Percentiles rank a stretch among this genome's conserved stretches.
Evolutionary conservation across 2,113 vertebrate genomes (phyloP).

Genomic region (Lanius ludovicianus): DNA sequence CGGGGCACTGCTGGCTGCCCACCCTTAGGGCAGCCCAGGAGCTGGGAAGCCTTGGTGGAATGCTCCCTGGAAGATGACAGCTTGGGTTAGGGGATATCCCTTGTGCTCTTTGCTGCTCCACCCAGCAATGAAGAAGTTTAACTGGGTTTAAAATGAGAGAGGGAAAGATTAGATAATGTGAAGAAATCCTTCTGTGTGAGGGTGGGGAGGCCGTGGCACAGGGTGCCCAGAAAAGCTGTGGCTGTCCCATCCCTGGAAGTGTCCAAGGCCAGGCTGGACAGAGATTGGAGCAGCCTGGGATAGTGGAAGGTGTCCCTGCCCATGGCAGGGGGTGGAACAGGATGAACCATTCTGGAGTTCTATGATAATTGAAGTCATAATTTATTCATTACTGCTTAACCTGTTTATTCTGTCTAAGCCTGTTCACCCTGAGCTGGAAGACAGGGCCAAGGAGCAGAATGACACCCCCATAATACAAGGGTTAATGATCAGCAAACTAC

Average conservation of each 20-base stretch:
- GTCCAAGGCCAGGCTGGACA: neutral
- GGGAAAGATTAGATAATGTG: neutral
- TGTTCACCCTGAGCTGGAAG: neutral
- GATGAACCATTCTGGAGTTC: neutral
- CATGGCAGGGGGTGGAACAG: neutral
- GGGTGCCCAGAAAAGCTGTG: neutral
- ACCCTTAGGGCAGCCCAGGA: neutral
- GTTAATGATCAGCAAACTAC: neutral
- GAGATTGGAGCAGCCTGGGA: neutral
- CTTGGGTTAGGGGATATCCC: neutral
- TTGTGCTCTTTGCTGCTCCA: neutral
- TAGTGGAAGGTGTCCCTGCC: neutral
- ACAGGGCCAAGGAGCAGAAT: neutral
- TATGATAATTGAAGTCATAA: neutral
- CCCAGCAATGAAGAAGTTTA: neutral
- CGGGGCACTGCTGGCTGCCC: accelerated
- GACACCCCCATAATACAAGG: neutral
- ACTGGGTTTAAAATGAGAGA: neutral
- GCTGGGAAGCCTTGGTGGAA: neutral
- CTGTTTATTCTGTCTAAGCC: neutral
- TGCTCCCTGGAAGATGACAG: neutral
- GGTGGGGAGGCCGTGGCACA: neutral
- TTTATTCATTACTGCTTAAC: neutral
- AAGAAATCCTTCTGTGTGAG: neutral
- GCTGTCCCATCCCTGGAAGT: neutral